phyloP scores from a whole-genome alignment of 2,888 invertebrate species.

The Penaeus monodon region DNA sequence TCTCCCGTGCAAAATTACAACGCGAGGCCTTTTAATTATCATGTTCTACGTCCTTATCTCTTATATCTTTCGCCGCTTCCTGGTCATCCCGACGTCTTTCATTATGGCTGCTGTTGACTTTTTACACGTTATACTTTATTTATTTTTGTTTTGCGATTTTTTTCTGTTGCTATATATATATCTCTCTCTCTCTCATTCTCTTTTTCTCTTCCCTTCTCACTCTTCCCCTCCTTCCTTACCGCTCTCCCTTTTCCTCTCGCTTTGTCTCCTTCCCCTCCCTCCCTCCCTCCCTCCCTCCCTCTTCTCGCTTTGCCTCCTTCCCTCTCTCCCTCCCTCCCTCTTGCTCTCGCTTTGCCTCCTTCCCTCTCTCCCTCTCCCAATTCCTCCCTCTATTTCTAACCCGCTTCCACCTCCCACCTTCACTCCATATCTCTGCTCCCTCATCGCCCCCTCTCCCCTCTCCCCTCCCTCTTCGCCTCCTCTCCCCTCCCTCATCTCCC shows the following conservation, averaged over 20 bases:
- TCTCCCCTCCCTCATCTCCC: too few relatives aligned
- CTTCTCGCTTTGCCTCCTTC: background rate
- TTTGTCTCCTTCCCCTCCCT: background rate
- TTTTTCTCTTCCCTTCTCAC: background rate
- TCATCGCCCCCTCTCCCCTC: background rate
- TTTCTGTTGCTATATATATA: too few relatives aligned
- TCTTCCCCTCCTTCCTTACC: background rate
- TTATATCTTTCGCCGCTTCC: background rate
- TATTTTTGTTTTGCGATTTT: too few relatives aligned
- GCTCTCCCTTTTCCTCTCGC: background rate
- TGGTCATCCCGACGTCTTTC: background rate
- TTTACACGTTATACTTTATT: background rate
- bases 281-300: background rate
- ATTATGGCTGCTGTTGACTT: background rate
- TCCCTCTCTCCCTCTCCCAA: background rate
- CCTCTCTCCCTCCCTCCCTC: background rate
- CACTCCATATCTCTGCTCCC: background rate
- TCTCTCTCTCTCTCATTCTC: too few relatives aligned
- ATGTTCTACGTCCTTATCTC: too few relatives aligned
- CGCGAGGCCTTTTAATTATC: too few relatives aligned
- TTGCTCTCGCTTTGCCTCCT: background rate
- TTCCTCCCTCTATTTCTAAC: background rate
- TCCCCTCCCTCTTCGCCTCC: too few relatives aligned
- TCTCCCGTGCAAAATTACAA: too few relatives aligned
- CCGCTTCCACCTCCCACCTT: too few relatives aligned